Percentiles rank a stretch among this genome's conserved stretches.
These are phyloP conservation scores for Drosophila parabipectinata DNA, from an alignment of 1,140 invertebrate species.

Conservation along the genomic window DNA sequence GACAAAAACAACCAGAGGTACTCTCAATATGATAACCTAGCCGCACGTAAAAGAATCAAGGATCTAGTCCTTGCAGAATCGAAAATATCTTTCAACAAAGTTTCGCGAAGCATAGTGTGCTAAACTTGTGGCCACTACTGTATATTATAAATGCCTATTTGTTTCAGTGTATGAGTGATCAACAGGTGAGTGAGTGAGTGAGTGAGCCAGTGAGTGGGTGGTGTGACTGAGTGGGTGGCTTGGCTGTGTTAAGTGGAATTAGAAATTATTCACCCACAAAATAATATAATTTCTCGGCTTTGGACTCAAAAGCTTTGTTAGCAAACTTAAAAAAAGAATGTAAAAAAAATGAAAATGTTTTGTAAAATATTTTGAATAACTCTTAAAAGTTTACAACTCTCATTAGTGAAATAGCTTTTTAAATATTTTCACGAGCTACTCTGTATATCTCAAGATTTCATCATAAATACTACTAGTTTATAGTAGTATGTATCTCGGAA, in stretches of 20 bases:
- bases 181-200: slow-evolving; percentile 4
- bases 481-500: not conserved
- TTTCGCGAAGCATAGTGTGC: no score
- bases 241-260: slow-evolving; percentile 23
- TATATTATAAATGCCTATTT: not conserved
- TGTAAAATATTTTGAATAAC: no score
- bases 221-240: not conserved
- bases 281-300: slow-evolving; percentile 1
- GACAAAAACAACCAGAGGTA: no score
- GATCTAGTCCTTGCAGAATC: no score
- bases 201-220: not conserved
- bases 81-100: no score
- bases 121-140: no score
- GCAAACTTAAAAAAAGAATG: not conserved
- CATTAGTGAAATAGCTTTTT: not conserved
- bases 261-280: slow-evolving; percentile 44
- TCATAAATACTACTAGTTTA: not conserved
- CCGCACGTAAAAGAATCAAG: no score
- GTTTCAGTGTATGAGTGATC: slow-evolving; percentile 3
- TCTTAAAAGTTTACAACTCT: not conserved
- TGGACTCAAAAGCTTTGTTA: not conserved
- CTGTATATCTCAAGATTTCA: not conserved
- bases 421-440: not conserved
- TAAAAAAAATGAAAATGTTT: no score
- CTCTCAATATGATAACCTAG: no score